Conservation (phyloP, 2,113 vertebrate species). For the Casuarius casuarius region DNA sequence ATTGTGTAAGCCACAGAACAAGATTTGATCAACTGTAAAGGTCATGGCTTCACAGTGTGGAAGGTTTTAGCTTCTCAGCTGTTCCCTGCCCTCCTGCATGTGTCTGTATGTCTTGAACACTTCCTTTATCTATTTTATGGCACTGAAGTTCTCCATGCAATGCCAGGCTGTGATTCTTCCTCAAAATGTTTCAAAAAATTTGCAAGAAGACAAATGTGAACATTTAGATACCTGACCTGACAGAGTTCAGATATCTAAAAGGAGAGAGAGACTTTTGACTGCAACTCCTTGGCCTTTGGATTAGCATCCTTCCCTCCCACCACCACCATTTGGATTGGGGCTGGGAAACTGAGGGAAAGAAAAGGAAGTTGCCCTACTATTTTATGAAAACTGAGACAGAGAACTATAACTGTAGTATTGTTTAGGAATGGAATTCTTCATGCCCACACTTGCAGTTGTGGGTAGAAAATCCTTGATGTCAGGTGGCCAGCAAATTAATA, state of each 20-base stretch:
- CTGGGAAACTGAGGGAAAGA: not conserved
- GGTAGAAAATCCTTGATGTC: not conserved
- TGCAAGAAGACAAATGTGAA: not conserved
- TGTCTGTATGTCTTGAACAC: not conserved
- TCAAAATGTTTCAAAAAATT: not conserved
- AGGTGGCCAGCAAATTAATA: not conserved
- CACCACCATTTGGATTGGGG: not conserved
- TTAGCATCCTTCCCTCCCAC: not conserved
- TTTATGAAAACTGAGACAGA: not conserved
- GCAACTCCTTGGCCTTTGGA: not conserved
- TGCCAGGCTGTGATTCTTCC: not conserved
- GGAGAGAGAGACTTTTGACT: not conserved
- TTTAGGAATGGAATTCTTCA: not conserved
- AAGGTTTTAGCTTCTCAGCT: not conserved
- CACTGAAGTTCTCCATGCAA: not conserved
- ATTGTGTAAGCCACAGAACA: not conserved
- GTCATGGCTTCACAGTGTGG: not conserved
- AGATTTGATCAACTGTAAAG: not conserved
- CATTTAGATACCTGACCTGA: not conserved
- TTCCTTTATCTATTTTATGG: not conserved
- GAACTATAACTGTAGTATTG: not conserved
- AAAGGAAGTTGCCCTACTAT: not conserved
- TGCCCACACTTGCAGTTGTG: not conserved
- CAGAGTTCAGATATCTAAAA: not conserved
- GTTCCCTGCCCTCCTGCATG: not conserved